phyloP scores from a whole-genome alignment of 2,113 vertebrate genomes.

The Orcinus orca region DNA sequence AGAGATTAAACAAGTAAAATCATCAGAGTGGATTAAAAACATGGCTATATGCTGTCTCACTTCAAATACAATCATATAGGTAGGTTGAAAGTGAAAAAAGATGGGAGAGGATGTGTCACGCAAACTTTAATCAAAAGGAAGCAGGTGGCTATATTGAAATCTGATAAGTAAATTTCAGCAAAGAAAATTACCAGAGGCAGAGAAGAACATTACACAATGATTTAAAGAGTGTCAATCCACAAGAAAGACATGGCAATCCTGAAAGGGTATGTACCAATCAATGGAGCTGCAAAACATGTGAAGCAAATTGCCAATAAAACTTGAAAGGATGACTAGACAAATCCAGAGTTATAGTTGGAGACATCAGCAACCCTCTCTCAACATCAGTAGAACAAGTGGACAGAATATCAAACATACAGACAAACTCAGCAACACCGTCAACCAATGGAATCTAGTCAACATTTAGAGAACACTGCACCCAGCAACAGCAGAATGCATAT shows the following conservation, averaged over 20 bases:
- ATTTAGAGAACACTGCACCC: neutral
- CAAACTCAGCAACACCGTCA: neutral
- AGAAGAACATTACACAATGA: neutral
- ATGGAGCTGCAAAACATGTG: neutral
- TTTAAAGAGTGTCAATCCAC: neutral
- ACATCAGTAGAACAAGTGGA: neutral
- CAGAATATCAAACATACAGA: neutral
- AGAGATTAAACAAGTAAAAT: neutral
- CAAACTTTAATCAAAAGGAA: constrained; percentile 22
- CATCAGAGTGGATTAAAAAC: neutral
- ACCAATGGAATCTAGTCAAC: neutral
- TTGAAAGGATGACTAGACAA: neutral
- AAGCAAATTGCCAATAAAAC: neutral
- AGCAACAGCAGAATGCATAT: neutral
- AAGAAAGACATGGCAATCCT: neutral
- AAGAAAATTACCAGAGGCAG: neutral
- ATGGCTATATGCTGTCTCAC: neutral
- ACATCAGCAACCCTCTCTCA: neutral
- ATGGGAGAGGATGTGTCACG: neutral
- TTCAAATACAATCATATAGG: neutral
- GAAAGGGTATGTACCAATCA: neutral
- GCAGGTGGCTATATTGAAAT: neutral
- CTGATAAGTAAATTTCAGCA: neutral
- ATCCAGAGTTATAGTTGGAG: neutral
- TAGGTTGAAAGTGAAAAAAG: neutral